Evolutionary conservation across 2,113 vertebrate species (phyloP).

Genomic region (Semnornis frantzii): DNA sequence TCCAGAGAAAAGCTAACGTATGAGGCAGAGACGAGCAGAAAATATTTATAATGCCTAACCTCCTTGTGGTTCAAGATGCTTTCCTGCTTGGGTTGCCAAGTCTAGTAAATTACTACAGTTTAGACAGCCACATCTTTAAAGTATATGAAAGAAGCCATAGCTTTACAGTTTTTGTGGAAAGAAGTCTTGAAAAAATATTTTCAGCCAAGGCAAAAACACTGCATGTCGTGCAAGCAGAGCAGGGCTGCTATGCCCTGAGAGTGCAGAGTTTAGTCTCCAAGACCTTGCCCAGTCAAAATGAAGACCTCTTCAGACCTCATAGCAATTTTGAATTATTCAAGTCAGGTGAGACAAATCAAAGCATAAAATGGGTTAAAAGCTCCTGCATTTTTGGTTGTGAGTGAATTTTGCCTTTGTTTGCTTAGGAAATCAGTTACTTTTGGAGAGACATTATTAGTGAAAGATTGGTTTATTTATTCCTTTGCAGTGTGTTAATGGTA

Average conservation of each 20-base stretch:
- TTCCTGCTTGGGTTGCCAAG: not conserved
- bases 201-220: not conserved
- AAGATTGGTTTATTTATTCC: not conserved
- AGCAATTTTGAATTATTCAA: not conserved
- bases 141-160: accelerated
- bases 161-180: not conserved
- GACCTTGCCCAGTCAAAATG: not conserved
- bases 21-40: not conserved
- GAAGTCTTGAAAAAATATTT: not conserved
- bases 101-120: not conserved
- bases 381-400: not conserved
- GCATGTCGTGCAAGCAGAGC: accelerated
- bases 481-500: not conserved
- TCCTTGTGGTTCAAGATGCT: not conserved
- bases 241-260: not conserved
- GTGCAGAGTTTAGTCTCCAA: not conserved
- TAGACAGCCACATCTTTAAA: not conserved
- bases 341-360: not conserved
- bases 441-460: not conserved
- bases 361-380: not conserved
- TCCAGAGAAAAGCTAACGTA: not conserved
- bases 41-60: not conserved
- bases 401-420: not conserved
- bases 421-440: not conserved
- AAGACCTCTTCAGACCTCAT: not conserved